Evolutionary conservation across 2,797 vertebrate genomes (phyloP).

Genomic region (Uromys caudimaculatus): DNA sequence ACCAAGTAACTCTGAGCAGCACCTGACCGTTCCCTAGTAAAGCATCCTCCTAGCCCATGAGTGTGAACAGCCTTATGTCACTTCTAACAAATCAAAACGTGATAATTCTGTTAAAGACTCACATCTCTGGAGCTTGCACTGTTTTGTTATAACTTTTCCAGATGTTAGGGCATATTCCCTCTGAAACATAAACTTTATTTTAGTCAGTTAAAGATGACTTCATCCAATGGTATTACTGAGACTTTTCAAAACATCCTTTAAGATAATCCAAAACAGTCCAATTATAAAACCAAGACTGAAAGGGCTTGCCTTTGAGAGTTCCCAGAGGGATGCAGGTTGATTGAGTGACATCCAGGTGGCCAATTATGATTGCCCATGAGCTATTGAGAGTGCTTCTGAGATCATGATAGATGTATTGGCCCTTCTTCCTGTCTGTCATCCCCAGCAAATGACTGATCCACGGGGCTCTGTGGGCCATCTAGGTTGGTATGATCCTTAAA

Average conservation of each 20-base stretch:
- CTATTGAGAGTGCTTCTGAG: background rate
- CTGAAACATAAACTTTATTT: background rate
- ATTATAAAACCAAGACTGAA: background rate
- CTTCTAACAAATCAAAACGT: background rate
- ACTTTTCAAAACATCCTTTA: constrained; percentile 4
- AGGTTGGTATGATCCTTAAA: background rate
- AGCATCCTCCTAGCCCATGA: background rate
- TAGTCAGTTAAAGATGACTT: background rate
- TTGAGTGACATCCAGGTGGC: background rate
- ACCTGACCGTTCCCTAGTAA: no score
- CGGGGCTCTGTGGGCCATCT: background rate
- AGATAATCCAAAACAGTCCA: background rate
- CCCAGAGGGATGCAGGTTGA: no score
- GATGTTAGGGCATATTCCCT: background rate
- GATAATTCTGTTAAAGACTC: constrained; percentile 1
- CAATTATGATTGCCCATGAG: background rate
- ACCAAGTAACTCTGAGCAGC: no score
- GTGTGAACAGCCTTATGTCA: background rate
- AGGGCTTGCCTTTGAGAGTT: background rate
- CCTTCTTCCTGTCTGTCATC: background rate
- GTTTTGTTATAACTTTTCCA: background rate
- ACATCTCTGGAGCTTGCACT: background rate
- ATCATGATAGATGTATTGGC: background rate
- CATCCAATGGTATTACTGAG: constrained; percentile 21
- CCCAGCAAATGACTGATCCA: background rate